Conservation (phyloP, 2,888 invertebrate genomes). For the Congeria kusceri region DNA sequence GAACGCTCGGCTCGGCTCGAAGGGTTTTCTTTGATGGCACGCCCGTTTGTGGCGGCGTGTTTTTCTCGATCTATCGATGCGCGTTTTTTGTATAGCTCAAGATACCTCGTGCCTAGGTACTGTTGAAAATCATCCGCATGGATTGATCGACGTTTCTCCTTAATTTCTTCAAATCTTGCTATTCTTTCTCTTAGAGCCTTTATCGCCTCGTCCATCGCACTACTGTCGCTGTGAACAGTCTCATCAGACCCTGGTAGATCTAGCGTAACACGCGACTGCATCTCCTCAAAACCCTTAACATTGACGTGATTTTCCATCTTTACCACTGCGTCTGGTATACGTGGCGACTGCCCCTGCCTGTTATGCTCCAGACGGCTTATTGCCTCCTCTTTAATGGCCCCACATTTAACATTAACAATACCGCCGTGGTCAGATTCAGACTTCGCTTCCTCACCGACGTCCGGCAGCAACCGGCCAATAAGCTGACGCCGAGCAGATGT, state of each 20-base stretch:
- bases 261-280: no score
- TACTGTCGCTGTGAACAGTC: background rate
- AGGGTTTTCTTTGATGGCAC: no score
- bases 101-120: slow-evolving; percentile 34
- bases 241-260: background rate
- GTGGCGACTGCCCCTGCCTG: no score
- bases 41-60: no score
- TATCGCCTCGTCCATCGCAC: slow-evolving; percentile 5
- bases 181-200: slow-evolving; percentile 19
- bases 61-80: background rate
- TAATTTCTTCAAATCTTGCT: slow-evolving; percentile 28
- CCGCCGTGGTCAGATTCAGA: background rate
- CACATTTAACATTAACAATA: background rate
- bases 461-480: slow-evolving; percentile 20
- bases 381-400: background rate
- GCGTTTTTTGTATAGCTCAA: slow-evolving; percentile 34
- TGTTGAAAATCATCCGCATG: slow-evolving; percentile 42
- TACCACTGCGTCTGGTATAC: no score
- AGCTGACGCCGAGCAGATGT: slow-evolving; percentile 9
- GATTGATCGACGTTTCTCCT: slow-evolving; percentile 18
- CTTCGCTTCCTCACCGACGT: background rate
- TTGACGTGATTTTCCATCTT: background rate
- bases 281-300: background rate
- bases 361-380: no score
- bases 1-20: background rate